These are phyloP conservation scores for Dryadula phaetusa DNA, from an alignment of 2,888 invertebrate species.

Conservation along the genomic window DNA sequence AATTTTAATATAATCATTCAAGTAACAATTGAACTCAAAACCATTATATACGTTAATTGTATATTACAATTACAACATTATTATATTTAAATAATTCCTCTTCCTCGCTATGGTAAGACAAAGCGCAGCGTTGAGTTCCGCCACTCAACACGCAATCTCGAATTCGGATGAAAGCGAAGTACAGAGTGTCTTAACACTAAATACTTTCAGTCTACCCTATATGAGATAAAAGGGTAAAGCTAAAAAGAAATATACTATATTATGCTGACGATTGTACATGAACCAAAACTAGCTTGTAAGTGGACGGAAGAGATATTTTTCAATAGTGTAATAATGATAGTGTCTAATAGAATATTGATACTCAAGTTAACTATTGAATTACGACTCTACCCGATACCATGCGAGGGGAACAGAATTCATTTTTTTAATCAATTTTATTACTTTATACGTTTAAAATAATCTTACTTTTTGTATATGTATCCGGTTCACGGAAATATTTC, in stretches of 20 bases:
- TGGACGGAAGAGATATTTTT: constrained; percentile 37
- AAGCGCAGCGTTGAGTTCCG: no score
- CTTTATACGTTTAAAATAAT: constrained; percentile 7
- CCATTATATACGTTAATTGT: no score
- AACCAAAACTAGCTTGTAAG: constrained; percentile 21
- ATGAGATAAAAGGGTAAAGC: no score
- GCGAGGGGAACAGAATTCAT: background rate
- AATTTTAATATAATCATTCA: no score
- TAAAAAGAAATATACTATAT: background rate
- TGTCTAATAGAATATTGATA: constrained; percentile 33
- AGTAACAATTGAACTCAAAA: no score
- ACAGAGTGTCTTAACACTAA: no score
- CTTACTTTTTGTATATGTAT: background rate
- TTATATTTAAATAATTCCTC: no score
- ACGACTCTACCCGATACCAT: constrained; percentile 6
- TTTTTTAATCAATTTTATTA: constrained; percentile 20
- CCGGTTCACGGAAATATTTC: background rate
- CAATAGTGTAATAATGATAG: constrained; percentile 33
- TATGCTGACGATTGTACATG: constrained; percentile 15
- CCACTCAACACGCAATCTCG: no score
- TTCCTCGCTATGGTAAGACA: no score
- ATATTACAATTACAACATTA: no score
- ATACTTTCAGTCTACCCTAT: no score
- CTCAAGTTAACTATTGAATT: constrained; percentile 27
- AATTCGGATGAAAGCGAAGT: no score